Percentiles rank a stretch among this genome's conserved stretches.
phyloP scores from a whole-genome alignment of 2,113 vertebrate species.

The Tautogolabrus adspersus region DNA sequence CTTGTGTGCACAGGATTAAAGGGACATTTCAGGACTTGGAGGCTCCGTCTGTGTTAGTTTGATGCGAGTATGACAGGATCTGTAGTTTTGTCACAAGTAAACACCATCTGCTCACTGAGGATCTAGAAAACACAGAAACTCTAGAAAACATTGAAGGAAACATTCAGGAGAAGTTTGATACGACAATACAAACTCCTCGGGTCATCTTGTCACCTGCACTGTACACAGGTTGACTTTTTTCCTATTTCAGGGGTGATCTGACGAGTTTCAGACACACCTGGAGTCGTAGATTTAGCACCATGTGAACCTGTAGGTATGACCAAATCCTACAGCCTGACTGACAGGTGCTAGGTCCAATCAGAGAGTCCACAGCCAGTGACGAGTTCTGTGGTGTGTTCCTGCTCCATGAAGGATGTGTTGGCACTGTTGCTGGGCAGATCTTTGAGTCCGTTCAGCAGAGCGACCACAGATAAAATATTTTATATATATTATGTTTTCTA shows the following conservation, averaged over 20 bases:
- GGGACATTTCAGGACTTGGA: neutral
- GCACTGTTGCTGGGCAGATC: slow-evolving; percentile 23
- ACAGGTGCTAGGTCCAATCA: slow-evolving; percentile 67
- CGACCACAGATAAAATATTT: slow-evolving; percentile 64
- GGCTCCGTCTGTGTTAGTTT: neutral
- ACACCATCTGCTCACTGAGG: slow-evolving; percentile 16
- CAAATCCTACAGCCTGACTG: slow-evolving; percentile 52
- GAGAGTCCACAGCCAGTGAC: slow-evolving; percentile 32
- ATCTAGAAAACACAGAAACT: slow-evolving; percentile 64
- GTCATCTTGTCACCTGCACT: no score
- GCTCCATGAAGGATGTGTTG: slow-evolving; percentile 49
- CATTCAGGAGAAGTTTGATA: slow-evolving; percentile 58
- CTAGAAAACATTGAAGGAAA: slow-evolving; percentile 65
- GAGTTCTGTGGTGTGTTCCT: slow-evolving; percentile 43
- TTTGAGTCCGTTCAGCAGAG: slow-evolving; percentile 48
- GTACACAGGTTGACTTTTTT: neutral
- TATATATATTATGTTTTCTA: slow-evolving; percentile 61
- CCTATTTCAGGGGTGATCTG: slow-evolving; percentile 13
- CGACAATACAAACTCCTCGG: no score
- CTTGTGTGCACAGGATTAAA: neutral
- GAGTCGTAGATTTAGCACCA: slow-evolving; percentile 77
- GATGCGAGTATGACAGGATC: neutral
- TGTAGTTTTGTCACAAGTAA: slow-evolving; percentile 22
- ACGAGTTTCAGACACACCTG: slow-evolving; percentile 21
- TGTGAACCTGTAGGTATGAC: slow-evolving; percentile 52